phyloP scores from a whole-genome alignment of 2,888 invertebrate genomes.

The Zaprionus bogoriensis region DNA sequence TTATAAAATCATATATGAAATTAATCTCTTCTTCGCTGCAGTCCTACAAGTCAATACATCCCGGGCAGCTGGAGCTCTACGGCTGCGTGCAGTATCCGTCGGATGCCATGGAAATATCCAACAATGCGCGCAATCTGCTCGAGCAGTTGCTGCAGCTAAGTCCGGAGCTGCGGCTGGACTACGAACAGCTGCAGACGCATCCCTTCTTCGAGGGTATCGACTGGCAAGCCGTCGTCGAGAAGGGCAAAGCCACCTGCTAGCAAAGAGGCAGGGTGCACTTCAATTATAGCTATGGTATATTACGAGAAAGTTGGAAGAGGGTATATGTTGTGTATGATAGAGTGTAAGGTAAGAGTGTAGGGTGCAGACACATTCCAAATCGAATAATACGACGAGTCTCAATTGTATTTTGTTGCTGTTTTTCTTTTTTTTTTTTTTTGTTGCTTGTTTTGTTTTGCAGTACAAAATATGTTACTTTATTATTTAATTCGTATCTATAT shows the following conservation, averaged over 20 bases:
- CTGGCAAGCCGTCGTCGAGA: constrained; percentile 72
- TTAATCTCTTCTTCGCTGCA: constrained; percentile 23
- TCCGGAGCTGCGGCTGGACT: constrained; percentile 77
- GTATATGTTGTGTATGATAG: too few relatives aligned
- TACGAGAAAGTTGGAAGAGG: neutral
- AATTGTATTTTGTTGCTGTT: constrained; percentile 8
- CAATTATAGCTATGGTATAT: neutral
- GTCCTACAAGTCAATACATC: constrained; percentile 81
- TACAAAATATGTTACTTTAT: constrained; percentile 67
- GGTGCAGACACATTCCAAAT: neutral
- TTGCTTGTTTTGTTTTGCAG: constrained; percentile 31
- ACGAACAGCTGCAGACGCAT: constrained; percentile 79
- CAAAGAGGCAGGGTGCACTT: neutral
- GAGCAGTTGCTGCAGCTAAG: constrained; percentile 76
- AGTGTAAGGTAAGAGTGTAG: neutral
- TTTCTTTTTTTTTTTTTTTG: constrained; percentile 22
- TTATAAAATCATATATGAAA: neutral
- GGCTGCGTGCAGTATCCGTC: constrained; percentile 82
- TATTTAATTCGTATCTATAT: too few relatives aligned
- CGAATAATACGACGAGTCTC: constrained; percentile 18
- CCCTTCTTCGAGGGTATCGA: constrained; percentile 79
- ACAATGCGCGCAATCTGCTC: constrained; percentile 76
- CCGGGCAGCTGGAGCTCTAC: constrained; percentile 80
- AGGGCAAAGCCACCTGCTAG: constrained; percentile 52
- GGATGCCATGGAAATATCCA: constrained; percentile 73